Percentiles rank a stretch among this genome's conserved stretches.
phyloP scores from a whole-genome alignment of 1,140 invertebrate species.

The Papilio polyxenes region DNA sequence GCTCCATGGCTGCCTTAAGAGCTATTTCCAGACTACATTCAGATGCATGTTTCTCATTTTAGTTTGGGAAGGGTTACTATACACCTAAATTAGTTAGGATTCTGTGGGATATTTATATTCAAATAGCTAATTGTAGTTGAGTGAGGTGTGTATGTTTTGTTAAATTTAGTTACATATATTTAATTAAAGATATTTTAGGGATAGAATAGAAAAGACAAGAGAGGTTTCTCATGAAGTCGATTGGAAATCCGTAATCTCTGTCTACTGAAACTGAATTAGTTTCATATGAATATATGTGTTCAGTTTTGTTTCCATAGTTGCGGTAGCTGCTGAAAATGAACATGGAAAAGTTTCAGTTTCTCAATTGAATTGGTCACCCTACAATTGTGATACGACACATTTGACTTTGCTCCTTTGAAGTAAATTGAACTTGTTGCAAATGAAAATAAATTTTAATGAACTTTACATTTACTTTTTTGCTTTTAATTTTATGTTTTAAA shows the following conservation, averaged over 20 bases:
- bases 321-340: neutral
- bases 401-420: constrained; percentile 54
- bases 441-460: constrained; percentile 43
- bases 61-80: neutral
- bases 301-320: neutral
- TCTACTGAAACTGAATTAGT: too few species aligned
- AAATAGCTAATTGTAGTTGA: too few species aligned
- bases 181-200: too few species aligned
- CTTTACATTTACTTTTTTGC: constrained; percentile 32
- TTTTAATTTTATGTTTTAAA: neutral
- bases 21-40: constrained; percentile 33
- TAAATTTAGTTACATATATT: too few species aligned
- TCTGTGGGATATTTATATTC: neutral
- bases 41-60: constrained; percentile 33
- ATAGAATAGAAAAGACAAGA: too few species aligned
- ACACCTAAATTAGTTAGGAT: neutral
- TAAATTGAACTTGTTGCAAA: constrained; percentile 42
- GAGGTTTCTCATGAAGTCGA: too few species aligned
- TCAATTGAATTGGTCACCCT: constrained; percentile 38
- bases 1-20: constrained; percentile 1
- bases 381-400: constrained; percentile 49
- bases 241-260: too few species aligned
- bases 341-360: neutral
- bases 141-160: too few species aligned
- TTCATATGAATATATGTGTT: too few species aligned